Evolutionary conservation across 2,888 invertebrate genomes (phyloP), one percentile per base, ranked within the genome.

Genomic region (Polydesmus complanatus): DNA sequence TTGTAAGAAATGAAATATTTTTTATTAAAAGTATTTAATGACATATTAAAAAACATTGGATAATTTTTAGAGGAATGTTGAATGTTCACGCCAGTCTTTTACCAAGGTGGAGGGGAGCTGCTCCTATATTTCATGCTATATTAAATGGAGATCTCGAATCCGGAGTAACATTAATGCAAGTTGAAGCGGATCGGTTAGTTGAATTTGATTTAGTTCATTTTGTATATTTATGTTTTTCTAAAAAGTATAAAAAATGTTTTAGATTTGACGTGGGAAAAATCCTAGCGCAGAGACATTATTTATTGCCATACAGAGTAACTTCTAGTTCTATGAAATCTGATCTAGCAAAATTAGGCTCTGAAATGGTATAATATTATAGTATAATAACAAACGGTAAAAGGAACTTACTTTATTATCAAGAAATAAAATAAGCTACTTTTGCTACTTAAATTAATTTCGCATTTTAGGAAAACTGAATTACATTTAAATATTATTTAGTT

Each of bases 11-110:
- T 65, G 49, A 56, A 51, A 14, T 47, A 56, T 52, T 60, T 62
- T 63, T 47, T 64, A 64, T 67, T 66, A 68, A 62, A 77, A 25
- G 8, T 25, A 26, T 54, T 25, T n/a, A 53, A 18, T 55, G 55
- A 21, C 8, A 55, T 55, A 11, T 11, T 11, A 52, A 22, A 54
- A 54, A 54, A 54, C 2, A 22, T 3, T n/a, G 3, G 11, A 23
- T 26, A 27, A 55, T 25, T 25, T 54, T 59, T 71, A 89, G 88
- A 68, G 94, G 94, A 26, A 90, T 95, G 79, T 77, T 95, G 37
- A 96, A 96, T 78, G 86, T 95, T 0, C 96, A 96, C 74, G 91
- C 87, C 0, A 94, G 94, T 74, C 73, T 95, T 56, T 74, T 96
- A 64, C 96, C 96, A 0, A 79, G 86, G 60, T 95, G 92, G 91